Conservation (phyloP, 30 jellyfish, hydroid and myxozoan genomes). For the Hydra vulgaris region DNA sequence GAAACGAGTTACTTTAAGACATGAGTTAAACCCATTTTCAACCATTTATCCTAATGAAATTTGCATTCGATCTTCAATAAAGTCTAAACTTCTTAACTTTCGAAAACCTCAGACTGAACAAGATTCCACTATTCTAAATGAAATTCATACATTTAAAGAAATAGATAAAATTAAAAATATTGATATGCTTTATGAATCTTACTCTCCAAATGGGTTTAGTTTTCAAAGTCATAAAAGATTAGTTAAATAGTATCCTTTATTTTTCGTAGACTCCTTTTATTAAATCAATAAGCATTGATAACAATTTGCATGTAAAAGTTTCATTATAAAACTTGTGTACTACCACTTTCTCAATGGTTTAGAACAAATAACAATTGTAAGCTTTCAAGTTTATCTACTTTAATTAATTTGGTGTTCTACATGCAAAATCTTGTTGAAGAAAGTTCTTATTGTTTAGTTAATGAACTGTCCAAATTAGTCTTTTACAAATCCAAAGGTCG, state of each 20-base stretch:
- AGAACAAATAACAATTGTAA: not conserved
- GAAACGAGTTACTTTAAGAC: too few species aligned
- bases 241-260: not conserved
- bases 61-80: too few species aligned
- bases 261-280: not conserved
- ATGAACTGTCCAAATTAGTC: not conserved
- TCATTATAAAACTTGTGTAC: not conserved
- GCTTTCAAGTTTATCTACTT: not conserved
- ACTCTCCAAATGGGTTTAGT: too few species aligned
- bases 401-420: not conserved
- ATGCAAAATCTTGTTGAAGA: not conserved
- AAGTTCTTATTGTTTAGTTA: not conserved
- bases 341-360: not conserved
- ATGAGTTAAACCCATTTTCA: too few species aligned
- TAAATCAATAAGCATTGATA: not conserved
- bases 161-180: too few species aligned
- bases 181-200: too few species aligned
- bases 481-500: not conserved
- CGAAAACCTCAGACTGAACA: too few species aligned
- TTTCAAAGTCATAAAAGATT: not conserved
- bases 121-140: too few species aligned
- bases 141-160: too few species aligned
- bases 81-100: too few species aligned
- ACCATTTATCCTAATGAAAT: too few species aligned
- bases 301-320: not conserved